Base-by-base conservation (phyloP, 2,113 vertebrate species). In the Columba livia region DNA sequence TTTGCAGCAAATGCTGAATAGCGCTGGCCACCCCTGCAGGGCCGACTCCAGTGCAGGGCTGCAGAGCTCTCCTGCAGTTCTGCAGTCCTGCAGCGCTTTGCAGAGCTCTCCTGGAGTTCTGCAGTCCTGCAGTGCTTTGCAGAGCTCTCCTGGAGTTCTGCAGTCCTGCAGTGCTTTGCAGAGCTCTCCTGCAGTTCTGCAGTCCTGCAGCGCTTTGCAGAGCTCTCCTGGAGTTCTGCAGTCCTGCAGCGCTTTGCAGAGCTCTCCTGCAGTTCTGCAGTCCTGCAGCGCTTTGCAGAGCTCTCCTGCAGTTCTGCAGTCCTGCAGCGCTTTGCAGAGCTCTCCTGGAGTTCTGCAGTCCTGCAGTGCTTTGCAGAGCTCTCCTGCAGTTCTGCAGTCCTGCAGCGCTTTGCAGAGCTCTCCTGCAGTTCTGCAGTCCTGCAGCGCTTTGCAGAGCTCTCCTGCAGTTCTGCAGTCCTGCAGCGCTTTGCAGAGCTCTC, bases 1-100 rank as follows among this genome's bases (percentile, higher is more conserved):
- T 64, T 82, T 92, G 58, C 62, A 34, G 94, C 40, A 51, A 25
- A 26, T 7, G 12, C 69, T 67, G 88, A 12, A 64, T 61, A 8
- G 7, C 40, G 8, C 18, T 4, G 2, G 0, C 15, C 29, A 34
- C 62, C 78, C 58, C 24, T 70, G 3, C 0, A 2, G 56, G 84
- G 58, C 17, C 14, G 11, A 7, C 9, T 1, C 14, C 77, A 17
- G 31, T 1, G 15, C 50, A 15, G 73, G 28, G 5, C 38, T 14
- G 15, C 64, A 57, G 81, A 56, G 28, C 32, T 51, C n/a, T 15
- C 28, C 2, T 26, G 42, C 26, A 53, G 34, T 24, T 18, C 2
- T 11, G 21, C 25, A 4, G 24, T 23, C 42, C 70, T 6, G 6
- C 26, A 8, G 29, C 9, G 20, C 48, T 24, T 24, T 0, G 12